Evolutionary conservation across 2,888 invertebrate species (phyloP).

Genomic region (Tetragonula carbonaria): DNA sequence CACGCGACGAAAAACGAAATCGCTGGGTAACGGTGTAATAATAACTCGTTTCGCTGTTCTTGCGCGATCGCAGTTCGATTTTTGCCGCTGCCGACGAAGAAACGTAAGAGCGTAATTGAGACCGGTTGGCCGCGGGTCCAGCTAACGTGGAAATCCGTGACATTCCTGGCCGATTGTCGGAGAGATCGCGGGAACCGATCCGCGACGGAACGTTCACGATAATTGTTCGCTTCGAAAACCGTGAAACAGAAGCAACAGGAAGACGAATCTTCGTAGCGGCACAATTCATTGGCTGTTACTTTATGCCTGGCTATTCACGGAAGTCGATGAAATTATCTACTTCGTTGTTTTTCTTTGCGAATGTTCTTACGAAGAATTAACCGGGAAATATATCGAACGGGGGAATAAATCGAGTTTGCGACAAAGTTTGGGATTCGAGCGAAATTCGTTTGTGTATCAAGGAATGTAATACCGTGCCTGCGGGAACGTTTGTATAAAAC

Average conservation of each 20-base stretch:
- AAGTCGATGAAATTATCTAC: slow-evolving; percentile 8
- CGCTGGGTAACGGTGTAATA: slow-evolving; percentile 51
- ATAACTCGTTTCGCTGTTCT: slow-evolving; percentile 54
- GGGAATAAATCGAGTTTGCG: neutral
- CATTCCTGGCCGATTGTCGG: slow-evolving; percentile 44
- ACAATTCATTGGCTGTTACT: slow-evolving; percentile 49
- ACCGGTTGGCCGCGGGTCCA: slow-evolving; percentile 25
- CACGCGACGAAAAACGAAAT: slow-evolving; percentile 41
- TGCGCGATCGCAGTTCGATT: slow-evolving; percentile 40
- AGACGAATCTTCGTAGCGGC: slow-evolving; percentile 55
- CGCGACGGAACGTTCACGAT: slow-evolving; percentile 56
- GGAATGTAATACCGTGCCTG: too few relatives aligned
- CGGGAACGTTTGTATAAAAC: too few relatives aligned
- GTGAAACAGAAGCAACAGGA: slow-evolving; percentile 55
- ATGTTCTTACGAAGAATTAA: neutral
- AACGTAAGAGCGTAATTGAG: slow-evolving; percentile 26
- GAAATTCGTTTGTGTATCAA: too few relatives aligned
- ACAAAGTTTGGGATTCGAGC: neutral
- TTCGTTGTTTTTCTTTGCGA: slow-evolving; percentile 6
- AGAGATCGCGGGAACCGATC: slow-evolving; percentile 61
- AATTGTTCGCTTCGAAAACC: slow-evolving; percentile 64
- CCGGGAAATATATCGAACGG: neutral
- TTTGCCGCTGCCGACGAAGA: slow-evolving; percentile 14
- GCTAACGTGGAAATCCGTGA: slow-evolving; percentile 50
- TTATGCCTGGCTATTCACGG: slow-evolving; percentile 1